Conservation (phyloP, 2,113 vertebrate genomes). For the Sigmodon hispidus region DNA sequence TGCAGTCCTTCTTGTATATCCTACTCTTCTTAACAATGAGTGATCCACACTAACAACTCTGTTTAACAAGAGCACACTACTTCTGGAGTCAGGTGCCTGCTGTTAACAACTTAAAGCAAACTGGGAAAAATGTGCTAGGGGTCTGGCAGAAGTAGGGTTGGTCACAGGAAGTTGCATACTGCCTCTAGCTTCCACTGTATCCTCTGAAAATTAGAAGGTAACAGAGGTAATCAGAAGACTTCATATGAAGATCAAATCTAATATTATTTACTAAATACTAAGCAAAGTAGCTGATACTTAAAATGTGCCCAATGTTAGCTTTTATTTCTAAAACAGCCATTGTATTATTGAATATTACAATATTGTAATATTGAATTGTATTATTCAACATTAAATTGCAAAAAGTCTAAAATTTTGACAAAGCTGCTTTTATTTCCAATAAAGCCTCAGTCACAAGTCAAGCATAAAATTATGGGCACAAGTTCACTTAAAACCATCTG, state of each 20-base stretch:
- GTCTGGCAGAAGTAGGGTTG: background rate
- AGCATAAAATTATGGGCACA: constrained; percentile 3
- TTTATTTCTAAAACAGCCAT: background rate
- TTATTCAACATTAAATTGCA: constrained; percentile 31
- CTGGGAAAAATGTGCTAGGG: background rate
- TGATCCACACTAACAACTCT: background rate
- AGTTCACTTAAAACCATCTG: background rate
- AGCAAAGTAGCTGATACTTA: background rate
- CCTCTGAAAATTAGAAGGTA: constrained; percentile 34
- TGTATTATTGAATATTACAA: constrained; percentile 18
- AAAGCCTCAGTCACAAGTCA: constrained; percentile 1
- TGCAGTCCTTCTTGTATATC: background rate
- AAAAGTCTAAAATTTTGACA: background rate
- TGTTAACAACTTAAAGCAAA: background rate
- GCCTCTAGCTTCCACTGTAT: constrained; percentile 30
- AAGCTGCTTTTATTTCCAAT: background rate
- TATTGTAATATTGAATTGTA: no score
- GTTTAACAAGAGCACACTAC: background rate
- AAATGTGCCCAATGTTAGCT: background rate
- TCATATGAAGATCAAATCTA: constrained; percentile 25
- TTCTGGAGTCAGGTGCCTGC: background rate
- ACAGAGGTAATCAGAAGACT: background rate
- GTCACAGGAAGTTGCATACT: background rate
- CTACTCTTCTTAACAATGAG: constrained; percentile 2
- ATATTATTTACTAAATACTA: background rate